A percentile compares a stretch with the other conserved stretches of the same genome.
phyloP scores from a whole-genome alignment of 2,888 invertebrate species.

The Latrodectus hesperus region DNA sequence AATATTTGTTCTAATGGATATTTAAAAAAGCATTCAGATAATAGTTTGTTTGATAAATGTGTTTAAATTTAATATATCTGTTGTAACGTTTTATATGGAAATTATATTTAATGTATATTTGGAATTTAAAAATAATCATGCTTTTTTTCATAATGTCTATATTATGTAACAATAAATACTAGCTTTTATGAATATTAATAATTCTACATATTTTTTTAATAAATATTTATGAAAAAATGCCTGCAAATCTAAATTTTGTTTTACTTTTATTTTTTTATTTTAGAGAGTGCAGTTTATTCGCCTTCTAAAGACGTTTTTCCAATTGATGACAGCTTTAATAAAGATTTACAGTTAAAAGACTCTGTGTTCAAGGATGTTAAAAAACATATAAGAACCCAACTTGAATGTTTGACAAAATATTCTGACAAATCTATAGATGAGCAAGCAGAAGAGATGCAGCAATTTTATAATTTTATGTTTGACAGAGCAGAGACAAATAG shows the following conservation, averaged over 20 bases:
- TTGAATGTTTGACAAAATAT: conserved; percentile 78
- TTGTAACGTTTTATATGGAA: too few species aligned
- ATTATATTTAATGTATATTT: too few species aligned
- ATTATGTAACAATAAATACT: too few species aligned
- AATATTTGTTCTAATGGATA: too few species aligned
- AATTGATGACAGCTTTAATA: conserved; percentile 22
- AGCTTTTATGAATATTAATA: too few species aligned
- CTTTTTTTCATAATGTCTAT: too few species aligned
- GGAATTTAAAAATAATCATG: too few species aligned
- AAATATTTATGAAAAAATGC: neutral
- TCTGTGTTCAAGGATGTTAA: conserved; percentile 77
- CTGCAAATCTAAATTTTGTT: neutral
- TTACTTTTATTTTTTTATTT: neutral
- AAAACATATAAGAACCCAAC: conserved; percentile 79
- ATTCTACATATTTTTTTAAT: neutral
- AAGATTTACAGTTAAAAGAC: conserved; percentile 70
- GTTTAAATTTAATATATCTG: too few species aligned
- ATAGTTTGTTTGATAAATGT: too few species aligned
- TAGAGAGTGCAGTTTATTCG: conserved; percentile 49
- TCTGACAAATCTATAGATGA: conserved; percentile 85
- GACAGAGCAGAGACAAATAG: conserved; percentile 79
- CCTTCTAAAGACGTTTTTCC: conserved; percentile 40
- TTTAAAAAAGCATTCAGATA: too few species aligned
- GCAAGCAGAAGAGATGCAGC: conserved; percentile 90
- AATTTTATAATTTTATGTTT: conserved; percentile 87